Percentiles rank a stretch among this genome's conserved stretches.
Conservation (phyloP, 2,113 vertebrate genomes). For the Neolamprologus toae region DNA sequence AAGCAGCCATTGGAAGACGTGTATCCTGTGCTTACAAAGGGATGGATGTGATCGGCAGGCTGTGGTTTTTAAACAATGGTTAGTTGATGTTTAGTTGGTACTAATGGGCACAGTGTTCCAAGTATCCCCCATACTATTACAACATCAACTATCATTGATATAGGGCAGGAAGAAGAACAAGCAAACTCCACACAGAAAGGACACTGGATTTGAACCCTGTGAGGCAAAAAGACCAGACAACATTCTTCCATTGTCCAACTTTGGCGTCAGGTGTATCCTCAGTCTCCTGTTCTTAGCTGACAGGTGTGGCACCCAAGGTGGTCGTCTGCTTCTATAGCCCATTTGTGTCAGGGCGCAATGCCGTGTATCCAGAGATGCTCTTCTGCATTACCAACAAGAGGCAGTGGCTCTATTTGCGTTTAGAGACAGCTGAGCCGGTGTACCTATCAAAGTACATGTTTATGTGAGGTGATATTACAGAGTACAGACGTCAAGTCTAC, state of each 20-base stretch:
- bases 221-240: not conserved
- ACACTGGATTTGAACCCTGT: not conserved
- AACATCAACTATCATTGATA: not conserved
- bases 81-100: not conserved
- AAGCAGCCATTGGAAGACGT: not conserved
- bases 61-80: not conserved
- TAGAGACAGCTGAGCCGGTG: not conserved
- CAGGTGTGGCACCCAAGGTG: not conserved
- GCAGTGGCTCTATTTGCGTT: not conserved
- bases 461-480: not conserved
- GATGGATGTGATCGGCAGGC: not conserved
- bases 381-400: not conserved
- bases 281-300: not conserved
- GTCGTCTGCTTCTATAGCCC: not conserved
- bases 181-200: not conserved
- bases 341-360: not conserved
- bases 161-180: not conserved
- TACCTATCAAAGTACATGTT: not conserved
- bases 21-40: not conserved
- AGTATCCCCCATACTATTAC: not conserved
- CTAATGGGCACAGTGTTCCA: not conserved
- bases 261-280: not conserved
- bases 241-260: not conserved
- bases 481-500: not conserved
- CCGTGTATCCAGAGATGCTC: not conserved